These are phyloP conservation scores for Drosophila pallidifrons DNA, from an alignment of 1,140 invertebrate species.

Conservation along the genomic window DNA sequence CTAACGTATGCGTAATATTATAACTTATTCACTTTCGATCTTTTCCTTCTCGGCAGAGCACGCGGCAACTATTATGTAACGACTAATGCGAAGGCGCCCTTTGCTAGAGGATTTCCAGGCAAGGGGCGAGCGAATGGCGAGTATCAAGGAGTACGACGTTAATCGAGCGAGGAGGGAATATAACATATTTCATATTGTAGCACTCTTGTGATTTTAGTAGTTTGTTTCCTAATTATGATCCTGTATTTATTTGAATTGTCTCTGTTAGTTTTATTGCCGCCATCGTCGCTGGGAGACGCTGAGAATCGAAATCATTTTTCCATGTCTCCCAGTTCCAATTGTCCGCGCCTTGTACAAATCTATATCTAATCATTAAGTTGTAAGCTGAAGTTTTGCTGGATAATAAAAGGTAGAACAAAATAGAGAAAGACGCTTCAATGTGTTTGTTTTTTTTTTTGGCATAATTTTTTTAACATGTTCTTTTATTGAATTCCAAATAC, in stretches of 20 bases:
- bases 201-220: slow-evolving; percentile 78
- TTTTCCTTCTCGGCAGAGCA: slow-evolving; percentile 86
- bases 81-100: slow-evolving; percentile 93
- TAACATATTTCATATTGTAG: slow-evolving; percentile 50
- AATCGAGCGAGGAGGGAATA: slow-evolving; percentile 11
- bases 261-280: slow-evolving; percentile 70
- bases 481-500: slow-evolving; percentile 81
- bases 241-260: slow-evolving; percentile 69
- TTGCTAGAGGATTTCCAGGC: slow-evolving; percentile 92
- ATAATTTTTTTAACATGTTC: slow-evolving; percentile 76
- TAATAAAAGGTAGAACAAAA: slow-evolving; percentile 38
- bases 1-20: background rate
- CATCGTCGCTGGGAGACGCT: slow-evolving; percentile 47
- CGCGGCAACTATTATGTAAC: slow-evolving; percentile 93
- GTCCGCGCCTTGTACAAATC: slow-evolving; percentile 69
- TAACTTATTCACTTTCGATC: no score
- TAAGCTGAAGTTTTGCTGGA: slow-evolving; percentile 56
- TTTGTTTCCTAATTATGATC: slow-evolving; percentile 67
- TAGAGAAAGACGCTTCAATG: background rate
- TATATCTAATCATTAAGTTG: slow-evolving; percentile 70
- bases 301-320: background rate
- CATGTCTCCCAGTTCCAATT: slow-evolving; percentile 9
- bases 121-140: slow-evolving; percentile 85
- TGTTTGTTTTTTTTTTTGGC: slow-evolving; percentile 33
- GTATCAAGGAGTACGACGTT: slow-evolving; percentile 78